Percentiles rank a stretch among this genome's conserved stretches.
phyloP scores from a whole-genome alignment of 2,113 vertebrate species.

The Labrus mixtus region DNA sequence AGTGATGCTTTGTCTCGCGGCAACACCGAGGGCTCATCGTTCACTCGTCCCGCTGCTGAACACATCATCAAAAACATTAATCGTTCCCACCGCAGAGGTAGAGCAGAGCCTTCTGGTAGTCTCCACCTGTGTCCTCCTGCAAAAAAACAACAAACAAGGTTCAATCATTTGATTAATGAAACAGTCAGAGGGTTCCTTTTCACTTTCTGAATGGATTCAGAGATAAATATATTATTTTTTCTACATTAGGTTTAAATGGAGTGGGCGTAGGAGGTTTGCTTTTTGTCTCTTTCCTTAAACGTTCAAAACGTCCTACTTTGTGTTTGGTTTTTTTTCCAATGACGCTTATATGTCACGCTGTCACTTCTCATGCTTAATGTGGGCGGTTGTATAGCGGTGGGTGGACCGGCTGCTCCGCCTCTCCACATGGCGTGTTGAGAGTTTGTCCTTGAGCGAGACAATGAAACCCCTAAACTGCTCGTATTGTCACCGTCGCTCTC shows the following conservation, averaged over 20 bases:
- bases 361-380: neutral
- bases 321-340: neutral
- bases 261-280: neutral
- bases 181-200: neutral
- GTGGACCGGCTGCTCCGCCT: constrained; percentile 19
- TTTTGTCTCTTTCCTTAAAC: neutral
- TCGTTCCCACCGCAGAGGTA: constrained; percentile 93
- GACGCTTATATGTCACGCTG: neutral
- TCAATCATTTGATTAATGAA: neutral
- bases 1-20: constrained; percentile 29
- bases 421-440: constrained; percentile 16
- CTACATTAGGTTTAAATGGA: neutral
- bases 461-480: neutral
- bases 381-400: neutral
- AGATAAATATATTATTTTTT: neutral
- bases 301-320: neutral
- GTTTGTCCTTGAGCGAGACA: constrained; percentile 21
- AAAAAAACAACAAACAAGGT: constrained; percentile 25
- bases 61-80: constrained; percentile 69
- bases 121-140: constrained; percentile 92
- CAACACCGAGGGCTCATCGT: constrained; percentile 30
- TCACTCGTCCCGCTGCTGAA: constrained; percentile 45
- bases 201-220: neutral
- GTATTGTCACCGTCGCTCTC: neutral
- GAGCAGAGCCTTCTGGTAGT: constrained; percentile 93